Evolutionary conservation across 2,888 invertebrate genomes (phyloP), one percentile per base, ranked within the genome.

Genomic region (Leptinotarsa peninsularis): DNA sequence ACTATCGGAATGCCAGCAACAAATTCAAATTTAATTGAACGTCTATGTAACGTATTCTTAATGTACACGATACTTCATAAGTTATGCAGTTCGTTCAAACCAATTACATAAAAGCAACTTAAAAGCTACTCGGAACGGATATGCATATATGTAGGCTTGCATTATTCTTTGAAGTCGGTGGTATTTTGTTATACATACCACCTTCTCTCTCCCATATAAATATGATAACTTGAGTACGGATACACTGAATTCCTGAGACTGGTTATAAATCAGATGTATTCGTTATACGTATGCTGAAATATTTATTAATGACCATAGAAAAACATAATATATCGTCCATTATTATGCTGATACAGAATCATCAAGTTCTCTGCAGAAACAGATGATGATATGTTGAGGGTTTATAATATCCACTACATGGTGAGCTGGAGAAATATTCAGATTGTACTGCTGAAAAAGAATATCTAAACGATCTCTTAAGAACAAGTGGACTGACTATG

Each of bases 121-220:
- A 72, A 77, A 75, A 76, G 77, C 75, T 72, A 79, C 72, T 75
- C 72, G 23, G 63, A 76, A 72, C 74, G 76, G 76, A 77, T 77
- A 77, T 76, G 77, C 79, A 75, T 78, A 74, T 73, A 72, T 71
- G 72, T 67, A 68, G 27, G 72, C 74, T 69, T 69, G 66, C 72
- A 67, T 69, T 74, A 74, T 68, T 71, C 67, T 67, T 68, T 66
- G 72, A 75, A 78, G 66, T 66, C 67, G 15, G 52, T 52, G 75
- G 74, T 77, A 80, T 77, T 80, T 78, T 76, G 74, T 79, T 78
- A 76, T 75, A 79, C 76, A 79, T 79, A 77, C 79, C 80, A 78
- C 78, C 78, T 80, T 80, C 78, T 76, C 76, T 78, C 76, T 78
- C 73, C 76, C 74, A 80, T 79, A 78, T 76, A 79, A 79, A 79